A percentile compares a stretch with the other conserved stretches of the same genome.
Evolutionary conservation across 2,113 vertebrate species (phyloP).

Genomic region (Romanogobio albipinnatus): DNA sequence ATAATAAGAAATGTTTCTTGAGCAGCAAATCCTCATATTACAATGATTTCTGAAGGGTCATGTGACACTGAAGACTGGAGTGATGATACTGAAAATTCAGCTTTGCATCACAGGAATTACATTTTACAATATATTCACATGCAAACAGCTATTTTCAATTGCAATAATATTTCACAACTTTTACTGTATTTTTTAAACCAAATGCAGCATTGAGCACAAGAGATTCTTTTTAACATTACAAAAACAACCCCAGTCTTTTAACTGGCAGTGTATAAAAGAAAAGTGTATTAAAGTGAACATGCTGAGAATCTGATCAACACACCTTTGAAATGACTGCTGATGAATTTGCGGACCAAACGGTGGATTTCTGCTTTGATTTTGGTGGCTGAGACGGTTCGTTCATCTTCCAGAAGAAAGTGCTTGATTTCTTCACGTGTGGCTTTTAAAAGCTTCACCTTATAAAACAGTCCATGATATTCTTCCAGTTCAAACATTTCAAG

Average conservation of each 20-base stretch:
- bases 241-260: neutral
- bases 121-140: no score
- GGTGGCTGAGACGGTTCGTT: constrained; percentile 62
- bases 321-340: constrained; percentile 67
- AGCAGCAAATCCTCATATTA: neutral
- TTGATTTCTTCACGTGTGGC: constrained; percentile 50
- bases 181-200: neutral
- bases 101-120: no score
- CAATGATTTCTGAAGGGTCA: neutral
- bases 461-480: constrained; percentile 66
- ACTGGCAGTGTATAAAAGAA: neutral
- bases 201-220: no score
- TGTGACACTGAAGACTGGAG: neutral
- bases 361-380: constrained; percentile 65
- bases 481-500: constrained; percentile 51
- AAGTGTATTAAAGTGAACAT: neutral
- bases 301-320: neutral
- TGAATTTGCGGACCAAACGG: constrained; percentile 66
- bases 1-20: neutral
- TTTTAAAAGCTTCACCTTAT: constrained; percentile 54
- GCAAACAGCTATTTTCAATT: no score
- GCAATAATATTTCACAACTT: neutral
- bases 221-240: no score
- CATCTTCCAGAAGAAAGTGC: constrained; percentile 66
- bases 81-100: neutral